phyloP scores from a whole-genome alignment of 2,797 vertebrate species.

The Xyrichtys novacula region DNA sequence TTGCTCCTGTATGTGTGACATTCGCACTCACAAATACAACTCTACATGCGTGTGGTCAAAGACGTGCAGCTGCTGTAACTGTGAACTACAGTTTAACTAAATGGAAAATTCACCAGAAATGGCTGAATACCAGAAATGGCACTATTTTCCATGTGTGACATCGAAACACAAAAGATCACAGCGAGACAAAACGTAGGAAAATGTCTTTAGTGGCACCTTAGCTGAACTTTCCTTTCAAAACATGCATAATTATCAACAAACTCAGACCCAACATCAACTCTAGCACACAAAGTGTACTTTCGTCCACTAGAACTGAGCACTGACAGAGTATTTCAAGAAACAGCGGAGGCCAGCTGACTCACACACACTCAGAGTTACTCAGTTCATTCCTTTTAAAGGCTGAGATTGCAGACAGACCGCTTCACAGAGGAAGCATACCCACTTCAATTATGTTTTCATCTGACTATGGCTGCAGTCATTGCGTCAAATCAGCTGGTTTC shows the following conservation, averaged over 20 bases:
- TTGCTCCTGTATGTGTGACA: not conserved
- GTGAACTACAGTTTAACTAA: not conserved
- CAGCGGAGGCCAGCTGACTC: constrained; percentile 8
- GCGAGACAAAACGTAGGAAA: no score
- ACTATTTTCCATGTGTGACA: no score
- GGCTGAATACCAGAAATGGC: no score
- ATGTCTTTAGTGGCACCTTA: no score
- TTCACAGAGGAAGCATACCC: not conserved
- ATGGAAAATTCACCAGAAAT: no score
- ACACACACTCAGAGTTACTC: not conserved
- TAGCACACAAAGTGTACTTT: not conserved
- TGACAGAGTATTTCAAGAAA: constrained; percentile 14
- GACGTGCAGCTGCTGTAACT: not conserved
- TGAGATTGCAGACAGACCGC: constrained; percentile 7
- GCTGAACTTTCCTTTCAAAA: no score
- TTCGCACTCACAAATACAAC: not conserved
- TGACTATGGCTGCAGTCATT: not conserved
- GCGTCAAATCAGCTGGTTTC: constrained; percentile 8
- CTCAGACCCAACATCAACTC: no score
- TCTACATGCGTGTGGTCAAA: not conserved
- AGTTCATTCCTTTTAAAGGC: not conserved
- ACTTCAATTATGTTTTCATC: constrained; percentile 5
- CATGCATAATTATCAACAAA: no score
- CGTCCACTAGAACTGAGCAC: not conserved
- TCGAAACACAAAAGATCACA: no score